Conservation (phyloP, 2,113 vertebrate species). For the Steatornis caripensis region DNA sequence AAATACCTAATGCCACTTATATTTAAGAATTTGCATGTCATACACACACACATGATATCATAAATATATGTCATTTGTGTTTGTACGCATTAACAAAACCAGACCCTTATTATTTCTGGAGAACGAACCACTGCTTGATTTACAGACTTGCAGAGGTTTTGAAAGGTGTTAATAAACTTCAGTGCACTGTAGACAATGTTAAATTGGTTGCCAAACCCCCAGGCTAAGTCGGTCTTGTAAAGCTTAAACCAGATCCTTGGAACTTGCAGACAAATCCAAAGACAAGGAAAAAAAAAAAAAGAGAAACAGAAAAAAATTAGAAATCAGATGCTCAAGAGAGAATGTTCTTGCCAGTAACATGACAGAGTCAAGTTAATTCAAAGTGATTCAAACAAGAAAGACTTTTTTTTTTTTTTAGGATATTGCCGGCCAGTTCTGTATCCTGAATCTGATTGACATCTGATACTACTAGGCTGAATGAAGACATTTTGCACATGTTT, state of each 20-base stretch:
- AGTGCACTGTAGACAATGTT: conserved; percentile 1
- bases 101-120: conserved; percentile 22
- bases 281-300: neutral
- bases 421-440: conserved; percentile 23
- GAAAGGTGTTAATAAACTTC: conserved; percentile 60
- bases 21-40: neutral
- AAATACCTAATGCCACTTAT: neutral
- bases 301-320: neutral
- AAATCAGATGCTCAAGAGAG: conserved; percentile 55
- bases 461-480: conserved; percentile 35
- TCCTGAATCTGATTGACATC: conserved; percentile 59
- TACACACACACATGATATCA: neutral
- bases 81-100: neutral
- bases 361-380: conserved; percentile 54
- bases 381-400: conserved; percentile 55
- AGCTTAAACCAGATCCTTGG: conserved; percentile 9
- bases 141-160: conserved; percentile 56
- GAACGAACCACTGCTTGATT: conserved; percentile 43
- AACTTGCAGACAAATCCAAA: conserved; percentile 10
- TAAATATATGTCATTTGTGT: neutral
- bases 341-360: conserved; percentile 44
- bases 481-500: conserved; percentile 56
- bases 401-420: neutral
- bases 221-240: conserved; percentile 40
- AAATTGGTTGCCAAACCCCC: conserved; percentile 50